Percentiles rank a stretch among this genome's conserved stretches.
Evolutionary conservation across 2,888 invertebrate species (phyloP).

Genomic region (Macrophya annulata): DNA sequence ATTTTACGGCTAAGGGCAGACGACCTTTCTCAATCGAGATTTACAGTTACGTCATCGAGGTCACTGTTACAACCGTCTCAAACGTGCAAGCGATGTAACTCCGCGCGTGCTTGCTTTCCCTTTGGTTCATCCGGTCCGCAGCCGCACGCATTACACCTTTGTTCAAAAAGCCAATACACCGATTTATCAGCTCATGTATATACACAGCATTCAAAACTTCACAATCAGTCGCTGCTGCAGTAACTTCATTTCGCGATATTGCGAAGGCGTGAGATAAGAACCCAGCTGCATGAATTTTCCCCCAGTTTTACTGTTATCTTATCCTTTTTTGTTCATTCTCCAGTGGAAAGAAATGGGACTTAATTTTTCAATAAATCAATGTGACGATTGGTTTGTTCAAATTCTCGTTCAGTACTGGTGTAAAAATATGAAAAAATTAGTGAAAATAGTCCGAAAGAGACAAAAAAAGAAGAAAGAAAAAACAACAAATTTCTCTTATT

Average conservation of each 20-base stretch:
- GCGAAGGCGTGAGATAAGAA: background rate
- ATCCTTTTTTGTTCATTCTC: background rate
- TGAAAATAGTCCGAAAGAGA: too few relatives aligned
- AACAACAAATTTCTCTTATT: too few relatives aligned
- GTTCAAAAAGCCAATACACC: slow-evolving; percentile 8
- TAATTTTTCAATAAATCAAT: background rate
- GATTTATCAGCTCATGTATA: background rate
- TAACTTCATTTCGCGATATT: background rate
- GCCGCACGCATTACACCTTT: slow-evolving; percentile 22
- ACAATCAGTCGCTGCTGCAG: background rate
- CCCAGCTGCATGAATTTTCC: background rate
- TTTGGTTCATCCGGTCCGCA: slow-evolving; percentile 34
- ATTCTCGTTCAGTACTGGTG: background rate
- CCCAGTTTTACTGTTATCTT: background rate
- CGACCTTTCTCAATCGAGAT: slow-evolving; percentile 55
- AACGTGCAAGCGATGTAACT: slow-evolving; percentile 42
- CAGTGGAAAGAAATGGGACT: background rate
- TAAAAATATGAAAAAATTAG: too few relatives aligned
- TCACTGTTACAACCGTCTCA: slow-evolving; percentile 50
- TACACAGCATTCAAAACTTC: background rate
- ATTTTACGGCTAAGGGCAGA: slow-evolving; percentile 58
- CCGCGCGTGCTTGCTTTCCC: slow-evolving; percentile 51
- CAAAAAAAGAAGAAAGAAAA: too few relatives aligned
- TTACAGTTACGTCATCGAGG: slow-evolving; percentile 46
- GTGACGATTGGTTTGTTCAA: background rate